Evolutionary conservation across 2,797 vertebrate species (phyloP).

Genomic region (Calcarius lapponicus): DNA sequence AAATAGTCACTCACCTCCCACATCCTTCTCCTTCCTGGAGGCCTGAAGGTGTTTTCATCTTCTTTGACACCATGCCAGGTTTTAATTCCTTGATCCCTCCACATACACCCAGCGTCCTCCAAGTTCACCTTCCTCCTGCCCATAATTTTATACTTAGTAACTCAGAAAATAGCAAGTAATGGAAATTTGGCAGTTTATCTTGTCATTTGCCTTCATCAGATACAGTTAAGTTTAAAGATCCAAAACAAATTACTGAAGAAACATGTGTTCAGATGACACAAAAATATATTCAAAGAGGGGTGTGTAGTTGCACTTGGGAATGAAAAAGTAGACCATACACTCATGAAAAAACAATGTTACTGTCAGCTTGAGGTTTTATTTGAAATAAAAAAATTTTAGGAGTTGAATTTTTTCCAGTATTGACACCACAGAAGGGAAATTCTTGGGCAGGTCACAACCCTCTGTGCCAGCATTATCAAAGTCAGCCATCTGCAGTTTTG

Average conservation of each 20-base stretch:
- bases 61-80: neutral
- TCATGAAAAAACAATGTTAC: neutral
- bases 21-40: neutral
- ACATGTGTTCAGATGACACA: neutral
- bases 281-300: neutral
- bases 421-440: neutral
- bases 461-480: neutral
- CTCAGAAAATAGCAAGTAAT: conserved; percentile 3
- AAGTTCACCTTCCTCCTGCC: neutral
- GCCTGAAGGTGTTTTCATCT: neutral
- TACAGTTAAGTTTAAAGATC: neutral
- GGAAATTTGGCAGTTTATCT: neutral
- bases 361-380: neutral
- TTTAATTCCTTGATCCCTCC: conserved; percentile 2
- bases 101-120: neutral
- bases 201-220: neutral
- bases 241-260: neutral
- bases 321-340: neutral
- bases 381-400: neutral
- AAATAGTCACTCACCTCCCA: neutral
- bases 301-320: neutral
- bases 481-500: neutral
- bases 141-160: neutral
- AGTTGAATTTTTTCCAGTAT: neutral
- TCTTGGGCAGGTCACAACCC: neutral